A percentile compares a stretch with the other conserved stretches of the same genome.
Conservation (phyloP, 2,888 invertebrate genomes). For the Cataglyphis cursor region DNA sequence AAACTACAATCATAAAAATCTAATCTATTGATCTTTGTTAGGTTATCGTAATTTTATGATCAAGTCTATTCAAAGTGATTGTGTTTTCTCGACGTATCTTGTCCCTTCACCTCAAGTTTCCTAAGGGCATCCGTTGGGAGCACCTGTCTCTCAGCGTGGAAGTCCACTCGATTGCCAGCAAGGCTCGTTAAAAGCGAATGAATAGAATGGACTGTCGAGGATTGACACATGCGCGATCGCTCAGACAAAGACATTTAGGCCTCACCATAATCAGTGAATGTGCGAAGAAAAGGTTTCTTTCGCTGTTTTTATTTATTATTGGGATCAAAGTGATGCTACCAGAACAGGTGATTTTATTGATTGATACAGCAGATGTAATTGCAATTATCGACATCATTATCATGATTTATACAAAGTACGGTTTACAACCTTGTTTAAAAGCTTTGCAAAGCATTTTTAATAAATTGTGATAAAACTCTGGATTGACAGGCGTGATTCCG, state of each 20-base stretch:
- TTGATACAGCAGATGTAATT: conserved; percentile 21
- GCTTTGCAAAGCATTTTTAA: conserved; percentile 27
- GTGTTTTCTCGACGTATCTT: conserved; percentile 31
- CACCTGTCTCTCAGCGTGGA: conserved; percentile 45
- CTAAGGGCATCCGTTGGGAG: conserved; percentile 48
- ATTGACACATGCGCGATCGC: conserved; percentile 34
- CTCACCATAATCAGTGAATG: not conserved
- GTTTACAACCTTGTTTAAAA: conserved; percentile 14
- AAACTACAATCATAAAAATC: conserved; percentile 30
- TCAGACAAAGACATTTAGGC: conserved; percentile 33
- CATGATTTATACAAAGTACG: conserved; percentile 4
- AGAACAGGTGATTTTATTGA: conserved; percentile 38
- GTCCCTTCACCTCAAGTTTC: conserved; percentile 46
- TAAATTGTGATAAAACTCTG: conserved; percentile 43
- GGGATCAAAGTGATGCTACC: conserved; percentile 11
- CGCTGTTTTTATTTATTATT: conserved; percentile 13
- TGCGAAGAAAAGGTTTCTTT: not conserved
- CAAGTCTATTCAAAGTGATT: conserved; percentile 39
- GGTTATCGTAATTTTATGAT: conserved; percentile 22
- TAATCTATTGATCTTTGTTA: conserved; percentile 17
- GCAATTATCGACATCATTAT: conserved; percentile 40
- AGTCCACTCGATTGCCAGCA: conserved; percentile 26
- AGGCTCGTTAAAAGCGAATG: conserved; percentile 38
- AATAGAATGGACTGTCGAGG: conserved; percentile 25
- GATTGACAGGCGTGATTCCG: conserved; percentile 69